Base-by-base conservation (phyloP, 2,797 vertebrate genomes). In the Lagocephalus sceleratus region DNA sequence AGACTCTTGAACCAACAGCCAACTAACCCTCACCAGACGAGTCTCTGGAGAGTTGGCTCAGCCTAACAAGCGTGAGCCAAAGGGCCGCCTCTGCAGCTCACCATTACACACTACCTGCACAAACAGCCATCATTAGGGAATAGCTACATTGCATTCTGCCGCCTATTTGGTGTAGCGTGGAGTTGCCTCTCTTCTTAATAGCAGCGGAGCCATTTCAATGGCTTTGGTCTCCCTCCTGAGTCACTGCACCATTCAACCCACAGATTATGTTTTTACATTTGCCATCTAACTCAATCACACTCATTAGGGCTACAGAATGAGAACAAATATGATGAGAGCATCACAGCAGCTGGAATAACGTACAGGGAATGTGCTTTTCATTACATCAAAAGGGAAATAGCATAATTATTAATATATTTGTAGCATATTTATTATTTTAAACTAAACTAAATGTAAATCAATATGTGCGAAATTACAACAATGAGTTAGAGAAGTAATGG, bases 91-190 rank as follows among this genome's bases (percentile, higher is more conserved):
- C 75, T 71, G 41, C 70, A 44, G 79, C 83, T 75, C 74, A 60
- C 78, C 54, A 81, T 89, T 85, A 87, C 85, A 85, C 81, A 76
- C 78, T 79, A 82, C 79, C 77, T 84, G 80, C 86, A 85, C 86
- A 86, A 86, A 85, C 81, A 84, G 75, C 69, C 82, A 79, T 82
- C 85, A 87, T 86, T 85, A 85, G 85, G 81, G 85, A 86, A 83
- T 80, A 79, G 79, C 83, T 61, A 75, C 73, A 73, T 46, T 60
- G 82, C 61, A 76, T 79, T 75, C 57, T 66, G 77, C 72, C 51
- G 85, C 83, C 79, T 76, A 63, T 87, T 84, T 82, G 85, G 69
- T 35, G 73, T 82, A 85, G 85, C 82, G 85, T 61, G 45, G 54
- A 65, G 75, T 78, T 84, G 41, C 79, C 71, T 79, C 67, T 71